phyloP scores from a whole-genome alignment of 2,113 vertebrate species.

The Solea solea region DNA sequence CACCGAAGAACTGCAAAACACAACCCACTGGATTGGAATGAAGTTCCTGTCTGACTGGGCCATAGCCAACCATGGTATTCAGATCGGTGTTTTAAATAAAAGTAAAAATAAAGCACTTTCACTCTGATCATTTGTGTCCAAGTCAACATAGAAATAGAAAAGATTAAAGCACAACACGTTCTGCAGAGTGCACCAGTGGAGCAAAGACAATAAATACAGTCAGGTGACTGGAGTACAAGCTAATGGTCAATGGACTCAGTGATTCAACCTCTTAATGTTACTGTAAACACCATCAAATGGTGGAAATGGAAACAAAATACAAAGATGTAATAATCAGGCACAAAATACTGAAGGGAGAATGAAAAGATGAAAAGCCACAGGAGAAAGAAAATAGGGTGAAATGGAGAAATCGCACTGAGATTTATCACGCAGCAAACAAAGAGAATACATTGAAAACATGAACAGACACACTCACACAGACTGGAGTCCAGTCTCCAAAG shows the following conservation, averaged over 20 bases:
- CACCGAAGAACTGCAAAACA: too few species aligned
- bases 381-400: background rate
- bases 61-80: too few species aligned
- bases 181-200: constrained; percentile 17
- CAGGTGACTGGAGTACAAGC: constrained; percentile 51
- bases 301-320: background rate
- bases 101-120: too few species aligned
- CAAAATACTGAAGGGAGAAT: background rate
- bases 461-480: background rate
- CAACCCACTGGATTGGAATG: too few species aligned
- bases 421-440: constrained; percentile 22
- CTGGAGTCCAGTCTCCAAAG: constrained; percentile 7
- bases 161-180: constrained; percentile 35
- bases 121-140: too few species aligned
- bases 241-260: constrained; percentile 40
- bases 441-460: constrained; percentile 7
- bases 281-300: constrained; percentile 62
- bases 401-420: background rate
- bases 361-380: background rate
- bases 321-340: background rate
- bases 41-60: too few species aligned
- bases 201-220: constrained; percentile 47
- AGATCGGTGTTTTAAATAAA: too few species aligned
- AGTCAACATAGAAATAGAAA: constrained; percentile 1
- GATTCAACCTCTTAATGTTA: constrained; percentile 58